phyloP scores from a whole-genome alignment of 2,113 vertebrate species.

The Emberiza fucata region DNA sequence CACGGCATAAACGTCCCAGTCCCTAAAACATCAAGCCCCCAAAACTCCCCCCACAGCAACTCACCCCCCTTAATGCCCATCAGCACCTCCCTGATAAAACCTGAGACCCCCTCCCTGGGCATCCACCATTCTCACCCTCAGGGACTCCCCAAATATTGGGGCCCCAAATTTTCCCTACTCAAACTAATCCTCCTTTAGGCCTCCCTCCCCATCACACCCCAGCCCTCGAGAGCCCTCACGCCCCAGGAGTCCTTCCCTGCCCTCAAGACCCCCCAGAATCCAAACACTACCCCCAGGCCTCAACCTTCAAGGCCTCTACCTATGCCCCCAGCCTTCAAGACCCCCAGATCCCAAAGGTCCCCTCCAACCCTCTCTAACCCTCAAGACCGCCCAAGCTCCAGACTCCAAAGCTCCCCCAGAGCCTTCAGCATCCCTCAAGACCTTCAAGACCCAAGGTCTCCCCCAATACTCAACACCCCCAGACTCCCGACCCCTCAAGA shows the following conservation, averaged over 20 bases:
- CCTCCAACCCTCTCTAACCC: neutral
- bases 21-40: neutral
- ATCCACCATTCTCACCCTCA: neutral
- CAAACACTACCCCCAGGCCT: neutral
- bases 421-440: neutral
- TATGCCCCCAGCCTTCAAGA: too few species aligned
- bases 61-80: neutral
- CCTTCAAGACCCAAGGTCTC: neutral
- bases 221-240: fast-evolving
- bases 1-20: fast-evolving
- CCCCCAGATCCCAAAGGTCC: neutral
- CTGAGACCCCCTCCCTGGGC: neutral
- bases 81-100: fast-evolving
- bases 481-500: neutral
- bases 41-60: too few species aligned
- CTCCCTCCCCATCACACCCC: neutral
- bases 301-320: neutral
- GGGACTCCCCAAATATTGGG: fast-evolving
- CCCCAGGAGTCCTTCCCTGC: neutral
- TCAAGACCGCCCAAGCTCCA: neutral
- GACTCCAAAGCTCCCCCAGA: neutral
- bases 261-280: neutral
- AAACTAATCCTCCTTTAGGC: neutral
- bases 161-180: neutral
- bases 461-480: neutral